Conservation (phyloP, 2,888 invertebrate species). For the Caenorhabditis sp. region DNA sequence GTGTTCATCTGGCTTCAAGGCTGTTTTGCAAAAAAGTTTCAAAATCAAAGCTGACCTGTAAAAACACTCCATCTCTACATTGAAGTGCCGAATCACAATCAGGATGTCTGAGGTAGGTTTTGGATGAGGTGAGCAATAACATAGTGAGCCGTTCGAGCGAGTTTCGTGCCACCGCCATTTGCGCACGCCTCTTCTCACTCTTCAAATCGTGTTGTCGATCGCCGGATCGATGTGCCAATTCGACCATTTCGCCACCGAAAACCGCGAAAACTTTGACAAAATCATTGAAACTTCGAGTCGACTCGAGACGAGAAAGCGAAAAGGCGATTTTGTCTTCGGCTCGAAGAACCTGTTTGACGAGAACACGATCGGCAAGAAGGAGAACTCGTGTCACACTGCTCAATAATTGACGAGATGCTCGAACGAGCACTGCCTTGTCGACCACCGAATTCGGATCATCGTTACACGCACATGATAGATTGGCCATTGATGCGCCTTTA, state of each 20-base stretch:
- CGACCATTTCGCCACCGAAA: constrained; percentile 98
- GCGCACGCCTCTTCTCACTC: constrained; percentile 91
- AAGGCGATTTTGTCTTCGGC: constrained; percentile 85
- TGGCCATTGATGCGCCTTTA: constrained; percentile 65
- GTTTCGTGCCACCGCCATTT: constrained; percentile 93
- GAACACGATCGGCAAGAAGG: constrained; percentile 93
- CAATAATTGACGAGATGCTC: constrained; percentile 89
- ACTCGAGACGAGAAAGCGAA: constrained; percentile 73
- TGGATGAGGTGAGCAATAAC: constrained; percentile 94
- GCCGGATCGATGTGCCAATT: constrained; percentile 90
- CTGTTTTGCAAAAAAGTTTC: no score
- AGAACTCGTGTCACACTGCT: constrained; percentile 94
- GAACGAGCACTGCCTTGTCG: constrained; percentile 77
- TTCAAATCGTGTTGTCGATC: constrained; percentile 77
- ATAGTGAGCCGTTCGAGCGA: constrained; percentile 81
- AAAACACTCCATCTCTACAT: constrained; percentile 96
- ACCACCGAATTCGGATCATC: constrained; percentile 44
- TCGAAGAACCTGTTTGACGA: constrained; percentile 91
- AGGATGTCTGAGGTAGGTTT: constrained; percentile 92
- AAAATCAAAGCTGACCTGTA: no score
- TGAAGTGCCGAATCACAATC: constrained; percentile 90
- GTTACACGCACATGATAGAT: constrained; percentile 49
- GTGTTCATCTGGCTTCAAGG: no score
- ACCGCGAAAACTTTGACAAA: constrained; percentile 98
- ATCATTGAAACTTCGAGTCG: constrained; percentile 79